Percentiles rank a stretch among this genome's conserved stretches.
Conservation (phyloP, 1,140 invertebrate genomes). For the Triops longicaudatus region DNA sequence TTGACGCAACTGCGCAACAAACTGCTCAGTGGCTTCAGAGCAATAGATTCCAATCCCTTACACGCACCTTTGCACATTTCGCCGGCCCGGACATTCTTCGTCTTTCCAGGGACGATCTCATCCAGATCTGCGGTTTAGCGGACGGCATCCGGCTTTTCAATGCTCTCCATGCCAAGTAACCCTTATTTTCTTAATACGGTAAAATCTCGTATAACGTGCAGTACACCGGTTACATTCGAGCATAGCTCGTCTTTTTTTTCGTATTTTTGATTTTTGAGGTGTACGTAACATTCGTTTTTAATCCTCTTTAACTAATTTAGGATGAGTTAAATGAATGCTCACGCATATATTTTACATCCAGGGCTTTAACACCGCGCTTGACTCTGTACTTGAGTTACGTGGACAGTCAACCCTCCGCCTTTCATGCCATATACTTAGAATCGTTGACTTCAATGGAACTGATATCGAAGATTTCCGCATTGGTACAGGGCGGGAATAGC, state of each 20-base stretch:
- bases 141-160: constrained; percentile 87
- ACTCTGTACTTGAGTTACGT: constrained; percentile 60
- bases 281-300: no score
- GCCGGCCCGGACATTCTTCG: constrained; percentile 78
- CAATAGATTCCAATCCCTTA: constrained; percentile 65
- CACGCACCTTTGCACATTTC: constrained; percentile 70
- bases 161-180: constrained; percentile 58
- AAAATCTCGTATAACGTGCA: no score
- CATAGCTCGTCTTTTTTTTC: no score
- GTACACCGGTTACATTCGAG: no score
- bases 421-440: constrained; percentile 70
- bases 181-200: no score
- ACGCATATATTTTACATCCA: constrained; percentile 11
- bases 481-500: constrained; percentile 45
- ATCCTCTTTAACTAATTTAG: no score
- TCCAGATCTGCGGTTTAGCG: constrained; percentile 85
- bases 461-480: constrained; percentile 52
- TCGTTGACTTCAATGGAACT: constrained; percentile 56
- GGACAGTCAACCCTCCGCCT: constrained; percentile 47
- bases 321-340: not conserved
- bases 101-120: constrained; percentile 77
- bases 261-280: no score
- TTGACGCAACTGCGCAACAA: constrained; percentile 57
- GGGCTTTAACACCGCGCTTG: constrained; percentile 48
- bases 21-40: constrained; percentile 69